Conservation (phyloP, 2,113 vertebrate species). For the Cranoglanis bouderius region DNA sequence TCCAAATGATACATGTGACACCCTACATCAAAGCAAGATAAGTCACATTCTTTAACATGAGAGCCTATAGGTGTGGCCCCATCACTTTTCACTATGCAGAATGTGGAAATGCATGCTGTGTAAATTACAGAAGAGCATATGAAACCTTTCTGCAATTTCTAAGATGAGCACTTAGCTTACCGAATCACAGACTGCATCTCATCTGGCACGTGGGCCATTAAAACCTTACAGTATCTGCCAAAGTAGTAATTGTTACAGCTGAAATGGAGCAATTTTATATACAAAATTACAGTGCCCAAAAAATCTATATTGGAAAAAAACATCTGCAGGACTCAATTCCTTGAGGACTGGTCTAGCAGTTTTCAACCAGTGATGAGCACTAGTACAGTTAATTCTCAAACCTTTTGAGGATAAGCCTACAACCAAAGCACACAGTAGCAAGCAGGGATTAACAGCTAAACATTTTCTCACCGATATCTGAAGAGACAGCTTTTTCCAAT, state of each 20-base stretch:
- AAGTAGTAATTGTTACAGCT: neutral
- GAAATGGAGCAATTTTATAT: neutral
- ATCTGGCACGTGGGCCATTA: neutral
- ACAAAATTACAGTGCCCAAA: too few relatives aligned
- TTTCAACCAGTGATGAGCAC: neutral
- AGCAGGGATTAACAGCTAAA: too few relatives aligned
- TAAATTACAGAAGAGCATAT: neutral
- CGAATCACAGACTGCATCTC: neutral
- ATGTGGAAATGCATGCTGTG: neutral
- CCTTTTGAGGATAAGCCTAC: too few relatives aligned
- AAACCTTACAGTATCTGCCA: neutral
- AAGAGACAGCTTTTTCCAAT: too few relatives aligned
- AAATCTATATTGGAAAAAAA: too few relatives aligned
- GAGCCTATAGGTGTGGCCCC: neutral
- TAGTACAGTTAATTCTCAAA: too few relatives aligned
- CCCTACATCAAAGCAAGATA: neutral
- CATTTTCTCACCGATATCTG: too few relatives aligned
- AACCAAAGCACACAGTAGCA: too few relatives aligned
- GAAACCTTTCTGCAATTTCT: neutral
- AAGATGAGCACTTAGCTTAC: neutral
- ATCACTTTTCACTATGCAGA: neutral
- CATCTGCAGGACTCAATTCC: too few relatives aligned
- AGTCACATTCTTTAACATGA: neutral
- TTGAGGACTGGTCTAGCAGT: neutral
- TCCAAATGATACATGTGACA: neutral